phyloP scores from a whole-genome alignment of 2,113 vertebrate species.

The cattle (Bos taurus) region ARS-UCD2.0 NC_037343.1:6201501-6202000 shows the following conservation, averaged over 20 bases:
- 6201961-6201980: not conserved
- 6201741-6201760: not conserved
- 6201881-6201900: not conserved
- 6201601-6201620: not conserved
- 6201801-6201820: fast-evolving
- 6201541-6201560: not conserved
- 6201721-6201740: not conserved
- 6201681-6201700: fast-evolving
- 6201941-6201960: not conserved
- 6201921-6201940: not conserved
- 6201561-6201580: not conserved
- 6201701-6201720: not conserved
- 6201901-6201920: not conserved
- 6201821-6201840: not conserved
- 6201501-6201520: not conserved
- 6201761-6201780: not conserved
- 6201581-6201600: fast-evolving
- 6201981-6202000: fast-evolving
- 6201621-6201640: not conserved
- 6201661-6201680: not conserved
- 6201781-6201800: not conserved
- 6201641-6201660: not conserved
- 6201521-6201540: not conserved
- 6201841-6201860: not conserved
- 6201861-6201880: not conserved